Evolutionary conservation across 2,888 invertebrate genomes (phyloP), one percentile per base, ranked within the genome.

Genomic region (Xanthorhoe designata): DNA sequence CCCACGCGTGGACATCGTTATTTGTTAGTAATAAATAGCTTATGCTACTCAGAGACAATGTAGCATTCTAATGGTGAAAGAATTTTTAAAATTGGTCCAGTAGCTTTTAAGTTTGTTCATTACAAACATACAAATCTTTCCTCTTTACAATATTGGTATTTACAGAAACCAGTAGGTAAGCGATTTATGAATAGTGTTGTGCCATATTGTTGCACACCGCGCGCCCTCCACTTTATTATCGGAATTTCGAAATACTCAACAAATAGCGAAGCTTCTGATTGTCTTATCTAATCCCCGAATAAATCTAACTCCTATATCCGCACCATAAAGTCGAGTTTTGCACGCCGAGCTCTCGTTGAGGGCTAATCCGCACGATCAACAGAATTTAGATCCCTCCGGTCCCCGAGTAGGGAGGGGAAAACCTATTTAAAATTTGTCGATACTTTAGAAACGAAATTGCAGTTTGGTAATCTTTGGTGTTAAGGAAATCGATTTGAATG

Each of bases 351-450:
- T 57, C 50, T 18, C 42, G 42, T 9, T 29, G 50, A 64, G 66
- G 66, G 68, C 67, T 72, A 72, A 75, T 75, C 72, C 75, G 67
- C 61, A 68, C 70, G 64, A 72, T 72, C 72, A 72, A 69, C 73
- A 71, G 67, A 69, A 67, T 71, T 64, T 57, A 64, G 67, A 67
- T 61, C 60, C 59, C 63, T 51, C 59, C 50, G 42, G 45, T 17
- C 49, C 35, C 51, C 13, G 49, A 32, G 17, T 53, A 49, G 62
- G n/a, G 45, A 17, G 24, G 51, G 32, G 62, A 13, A 47, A 51
- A 57, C 17, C 52, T 38, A 45, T 52, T 57, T 32, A 6, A 51
- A 51, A 52, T 3, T 32, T 49, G 54, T 53, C 61, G 61, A 61
- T 9, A 18, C 57, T 52, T 52, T 10, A 32, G n/a, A 56, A 51